Percentiles rank a stretch among this genome's conserved stretches.
phyloP scores from a whole-genome alignment of 2,888 invertebrate species.

The Eubasilissa splendida region DNA sequence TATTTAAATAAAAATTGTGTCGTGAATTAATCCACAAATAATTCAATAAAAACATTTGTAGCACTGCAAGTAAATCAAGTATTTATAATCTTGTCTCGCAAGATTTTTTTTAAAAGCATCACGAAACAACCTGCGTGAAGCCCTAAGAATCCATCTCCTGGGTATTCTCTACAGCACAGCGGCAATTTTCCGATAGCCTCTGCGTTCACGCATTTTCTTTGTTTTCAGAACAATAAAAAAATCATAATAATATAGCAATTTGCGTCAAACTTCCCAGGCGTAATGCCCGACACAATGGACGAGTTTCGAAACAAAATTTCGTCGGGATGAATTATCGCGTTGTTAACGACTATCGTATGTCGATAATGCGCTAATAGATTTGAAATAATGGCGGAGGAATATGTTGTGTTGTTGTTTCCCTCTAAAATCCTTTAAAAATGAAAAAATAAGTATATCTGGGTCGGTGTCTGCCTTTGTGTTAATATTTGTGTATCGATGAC shows the following conservation, averaged over 20 bases:
- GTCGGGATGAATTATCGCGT: conserved; percentile 42
- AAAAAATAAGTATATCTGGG: neutral
- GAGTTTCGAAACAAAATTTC: conserved; percentile 46
- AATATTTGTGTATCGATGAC: no score
- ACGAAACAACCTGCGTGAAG: no score
- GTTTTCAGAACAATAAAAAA: conserved; percentile 57
- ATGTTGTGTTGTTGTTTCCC: conserved; percentile 12
- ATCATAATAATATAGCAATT: conserved; percentile 56
- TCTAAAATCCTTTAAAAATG: neutral
- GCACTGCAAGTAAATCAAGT: no score
- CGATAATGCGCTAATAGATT: conserved; percentile 48
- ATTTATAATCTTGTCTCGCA: no score
- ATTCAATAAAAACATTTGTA: no score
- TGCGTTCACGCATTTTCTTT: conserved; percentile 40
- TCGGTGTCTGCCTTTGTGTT: no score
- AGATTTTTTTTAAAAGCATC: no score
- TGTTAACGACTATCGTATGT: conserved; percentile 43
- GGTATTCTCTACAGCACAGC: neutral
- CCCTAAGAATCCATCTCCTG: no score
- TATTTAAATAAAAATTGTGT: no score
- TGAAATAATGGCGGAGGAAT: conserved; percentile 41
- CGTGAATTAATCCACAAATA: no score
- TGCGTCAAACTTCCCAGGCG: conserved; percentile 43
- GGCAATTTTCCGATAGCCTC: conserved; percentile 15
- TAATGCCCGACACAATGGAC: conserved; percentile 47